These are phyloP conservation scores for Syritta pipiens DNA, from an alignment of 2,888 invertebrate genomes.

Conservation along the genomic window DNA sequence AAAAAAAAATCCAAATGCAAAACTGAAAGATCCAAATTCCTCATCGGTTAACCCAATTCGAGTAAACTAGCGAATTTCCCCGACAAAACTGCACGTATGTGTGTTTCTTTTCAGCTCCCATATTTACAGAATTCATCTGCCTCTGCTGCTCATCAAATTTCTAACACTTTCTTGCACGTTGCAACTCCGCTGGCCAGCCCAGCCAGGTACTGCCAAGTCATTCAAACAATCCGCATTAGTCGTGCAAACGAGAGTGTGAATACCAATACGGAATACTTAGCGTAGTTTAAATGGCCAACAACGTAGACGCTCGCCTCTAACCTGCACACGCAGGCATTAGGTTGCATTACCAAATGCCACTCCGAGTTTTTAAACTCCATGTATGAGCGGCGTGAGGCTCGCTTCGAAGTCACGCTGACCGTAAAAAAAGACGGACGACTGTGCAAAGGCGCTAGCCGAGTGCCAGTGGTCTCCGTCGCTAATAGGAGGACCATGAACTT, in stretches of 20 bases:
- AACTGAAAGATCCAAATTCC: too few species aligned
- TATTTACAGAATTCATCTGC: too few species aligned
- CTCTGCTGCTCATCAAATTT: slow-evolving; percentile 22
- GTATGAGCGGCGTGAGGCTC: background rate
- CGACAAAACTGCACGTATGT: too few species aligned
- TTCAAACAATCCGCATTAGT: slow-evolving; percentile 34
- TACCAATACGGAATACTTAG: slow-evolving; percentile 38
- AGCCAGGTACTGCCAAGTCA: slow-evolving; percentile 15
- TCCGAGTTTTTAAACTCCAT: background rate
- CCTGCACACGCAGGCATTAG: background rate
- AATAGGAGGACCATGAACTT: slow-evolving; percentile 51
- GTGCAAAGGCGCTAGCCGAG: background rate
- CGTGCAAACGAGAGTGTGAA: slow-evolving; percentile 57
- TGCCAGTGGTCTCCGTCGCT: slow-evolving; percentile 2
- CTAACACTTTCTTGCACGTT: slow-evolving; percentile 40
- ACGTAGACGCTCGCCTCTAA: slow-evolving; percentile 7
- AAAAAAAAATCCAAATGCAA: too few species aligned
- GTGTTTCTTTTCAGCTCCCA: too few species aligned
- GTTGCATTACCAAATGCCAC: background rate
- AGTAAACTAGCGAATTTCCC: too few species aligned
- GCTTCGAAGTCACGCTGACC: background rate
- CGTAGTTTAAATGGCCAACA: slow-evolving; percentile 29
- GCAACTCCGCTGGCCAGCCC: slow-evolving; percentile 15
- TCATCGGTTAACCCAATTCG: too few species aligned
- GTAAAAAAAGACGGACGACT: too few species aligned